Evolutionary conservation across 2,888 invertebrate genomes (phyloP).

Genomic region (Odontocolon sp.): DNA sequence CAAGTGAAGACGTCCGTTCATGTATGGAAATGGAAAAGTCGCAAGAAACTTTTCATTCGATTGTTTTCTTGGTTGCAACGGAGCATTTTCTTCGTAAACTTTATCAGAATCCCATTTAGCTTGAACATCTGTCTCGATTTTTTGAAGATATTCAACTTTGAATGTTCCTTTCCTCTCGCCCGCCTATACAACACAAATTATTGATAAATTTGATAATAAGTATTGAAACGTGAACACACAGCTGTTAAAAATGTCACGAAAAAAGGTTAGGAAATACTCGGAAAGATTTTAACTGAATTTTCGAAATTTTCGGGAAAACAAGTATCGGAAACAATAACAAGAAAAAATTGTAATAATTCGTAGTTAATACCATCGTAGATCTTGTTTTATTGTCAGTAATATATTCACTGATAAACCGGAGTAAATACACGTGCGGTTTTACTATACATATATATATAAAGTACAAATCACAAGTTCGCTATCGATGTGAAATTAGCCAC

Average conservation of each 20-base stretch:
- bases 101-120: conserved; percentile 91
- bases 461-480: no score
- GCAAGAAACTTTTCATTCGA: conserved; percentile 92
- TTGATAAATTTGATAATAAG: background rate
- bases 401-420: background rate
- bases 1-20: conserved; percentile 99
- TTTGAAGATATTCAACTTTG: conserved; percentile 95
- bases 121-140: conserved; percentile 94
- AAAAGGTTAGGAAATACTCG: conserved; percentile 48
- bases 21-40: conserved; percentile 99
- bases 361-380: conserved; percentile 44
- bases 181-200: conserved; percentile 66
- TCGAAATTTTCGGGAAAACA: background rate
- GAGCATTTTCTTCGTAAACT: conserved; percentile 92
- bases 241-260: conserved; percentile 23
- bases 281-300: background rate
- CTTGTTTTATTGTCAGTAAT: conserved; percentile 42
- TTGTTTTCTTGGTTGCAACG: conserved; percentile 82
- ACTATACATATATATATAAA: conserved; percentile 3
- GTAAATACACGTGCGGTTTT: conserved; percentile 45
- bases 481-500: no score
- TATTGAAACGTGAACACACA: conserved; percentile 7
- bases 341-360: background rate
- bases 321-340: background rate
- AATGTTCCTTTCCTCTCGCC: conserved; percentile 95